Percentiles rank a stretch among this genome's conserved stretches.
These are phyloP conservation scores for Engystomops pustulosus DNA, from an alignment of 2,113 vertebrate genomes.

Conservation along the genomic window DNA sequence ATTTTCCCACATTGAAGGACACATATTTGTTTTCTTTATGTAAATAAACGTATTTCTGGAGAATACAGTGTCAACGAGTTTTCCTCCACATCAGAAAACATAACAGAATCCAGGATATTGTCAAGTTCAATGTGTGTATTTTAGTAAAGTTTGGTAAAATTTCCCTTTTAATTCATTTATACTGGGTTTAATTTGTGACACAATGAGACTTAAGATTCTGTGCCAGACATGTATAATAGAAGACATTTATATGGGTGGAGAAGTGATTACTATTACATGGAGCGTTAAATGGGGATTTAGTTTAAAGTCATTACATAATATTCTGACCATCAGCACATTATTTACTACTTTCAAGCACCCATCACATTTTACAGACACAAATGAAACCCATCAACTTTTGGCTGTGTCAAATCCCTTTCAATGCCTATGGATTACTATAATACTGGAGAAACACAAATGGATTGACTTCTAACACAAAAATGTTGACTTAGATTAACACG, in stretches of 20 bases:
- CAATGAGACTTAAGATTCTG: background rate
- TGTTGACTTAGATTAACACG: background rate
- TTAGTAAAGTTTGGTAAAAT: background rate
- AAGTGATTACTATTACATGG: background rate
- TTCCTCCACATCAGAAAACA: background rate
- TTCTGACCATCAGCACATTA: background rate
- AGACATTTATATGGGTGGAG: background rate
- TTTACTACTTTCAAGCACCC: background rate
- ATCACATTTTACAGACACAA: background rate
- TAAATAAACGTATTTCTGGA: slow-evolving; percentile 14
- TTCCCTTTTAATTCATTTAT: background rate
- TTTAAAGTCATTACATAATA: slow-evolving; percentile 21
- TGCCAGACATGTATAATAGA: background rate
- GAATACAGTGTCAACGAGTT: background rate
- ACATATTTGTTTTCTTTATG: slow-evolving; percentile 30
- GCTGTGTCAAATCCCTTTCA: slow-evolving; percentile 3
- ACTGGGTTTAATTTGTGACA: background rate
- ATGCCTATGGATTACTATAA: background rate
- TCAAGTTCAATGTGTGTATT: background rate
- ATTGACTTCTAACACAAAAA: background rate
- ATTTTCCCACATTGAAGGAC: slow-evolving; percentile 68
- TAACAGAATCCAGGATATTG: background rate
- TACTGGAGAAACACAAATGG: background rate
- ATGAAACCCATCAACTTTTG: slow-evolving; percentile 9
- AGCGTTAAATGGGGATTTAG: slow-evolving; percentile 21